phyloP scores from a whole-genome alignment of 2,888 invertebrate genomes.

The Falcaria lacertinaria region DNA sequence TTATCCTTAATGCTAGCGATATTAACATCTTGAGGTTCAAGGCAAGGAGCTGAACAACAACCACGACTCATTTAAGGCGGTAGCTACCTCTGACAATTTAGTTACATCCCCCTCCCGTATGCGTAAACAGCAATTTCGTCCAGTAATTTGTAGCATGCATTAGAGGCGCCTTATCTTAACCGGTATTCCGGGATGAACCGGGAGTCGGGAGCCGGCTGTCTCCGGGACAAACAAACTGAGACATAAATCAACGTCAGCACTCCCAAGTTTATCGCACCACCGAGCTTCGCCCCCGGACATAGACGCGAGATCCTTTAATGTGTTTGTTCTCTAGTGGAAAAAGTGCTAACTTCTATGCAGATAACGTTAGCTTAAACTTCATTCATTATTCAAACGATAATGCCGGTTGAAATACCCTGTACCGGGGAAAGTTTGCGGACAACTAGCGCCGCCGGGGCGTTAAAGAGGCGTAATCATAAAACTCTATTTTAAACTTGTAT shows the following conservation, averaged over 20 bases:
- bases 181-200: conserved; percentile 57
- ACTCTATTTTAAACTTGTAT: neutral
- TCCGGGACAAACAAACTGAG: conserved; percentile 71
- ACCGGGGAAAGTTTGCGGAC: neutral
- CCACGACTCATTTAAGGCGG: neutral
- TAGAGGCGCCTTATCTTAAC: conserved; percentile 61
- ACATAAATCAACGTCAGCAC: conserved; percentile 75
- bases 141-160: conserved; percentile 66
- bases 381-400: conserved; percentile 11
- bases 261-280: conserved; percentile 66
- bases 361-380: conserved; percentile 19
- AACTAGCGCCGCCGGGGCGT: neutral
- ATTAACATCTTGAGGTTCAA: too few relatives aligned
- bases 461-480: neutral
- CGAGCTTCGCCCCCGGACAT: conserved; percentile 44
- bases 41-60: too few relatives aligned
- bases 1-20: too few relatives aligned
- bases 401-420: conserved; percentile 1
- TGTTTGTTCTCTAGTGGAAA: conserved; percentile 59
- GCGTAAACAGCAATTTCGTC: conserved; percentile 52
- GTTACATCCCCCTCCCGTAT: conserved; percentile 28
- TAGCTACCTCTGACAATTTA: conserved; percentile 27
- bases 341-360: conserved; percentile 38
- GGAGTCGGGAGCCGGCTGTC: conserved; percentile 50
- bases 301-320: conserved; percentile 59